These are phyloP conservation scores for Palythoa grandis DNA, from an alignment of 92 coral and sea anemone species.

Conservation along the genomic window DNA sequence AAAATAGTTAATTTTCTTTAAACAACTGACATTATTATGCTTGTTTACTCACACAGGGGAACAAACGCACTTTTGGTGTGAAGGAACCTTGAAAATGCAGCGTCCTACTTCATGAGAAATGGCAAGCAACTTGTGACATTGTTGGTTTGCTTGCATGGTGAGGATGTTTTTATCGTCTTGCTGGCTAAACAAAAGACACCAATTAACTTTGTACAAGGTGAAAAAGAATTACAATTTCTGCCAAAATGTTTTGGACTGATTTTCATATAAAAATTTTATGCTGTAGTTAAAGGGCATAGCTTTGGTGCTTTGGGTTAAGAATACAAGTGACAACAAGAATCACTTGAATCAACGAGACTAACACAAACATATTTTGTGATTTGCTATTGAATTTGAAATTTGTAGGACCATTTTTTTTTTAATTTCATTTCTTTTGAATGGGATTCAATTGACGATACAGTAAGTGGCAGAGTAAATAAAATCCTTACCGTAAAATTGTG, in stretches of 20 bases:
- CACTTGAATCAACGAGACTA: not conserved
- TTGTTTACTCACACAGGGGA: conserved; percentile 66
- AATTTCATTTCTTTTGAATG: not conserved
- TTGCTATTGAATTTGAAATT: not conserved
- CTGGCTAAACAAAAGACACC: not conserved
- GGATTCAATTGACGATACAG: conserved; percentile 23
- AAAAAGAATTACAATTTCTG: not conserved
- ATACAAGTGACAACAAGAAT: not conserved
- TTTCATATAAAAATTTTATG: conserved; percentile 4
- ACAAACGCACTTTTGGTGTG: conserved; percentile 95
- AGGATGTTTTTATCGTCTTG: not conserved
- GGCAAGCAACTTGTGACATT: not conserved
- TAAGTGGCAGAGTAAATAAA: conserved; percentile 34
- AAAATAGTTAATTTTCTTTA: too few species aligned
- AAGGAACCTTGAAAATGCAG: conserved; percentile 78
- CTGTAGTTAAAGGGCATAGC: not conserved
- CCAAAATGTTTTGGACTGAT: conserved; percentile 5
- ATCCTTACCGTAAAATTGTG: conserved; percentile 3
- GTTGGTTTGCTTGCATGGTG: not conserved
- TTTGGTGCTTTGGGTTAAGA: not conserved
- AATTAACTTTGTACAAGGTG: conserved; percentile 6
- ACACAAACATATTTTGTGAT: conserved; percentile 13
- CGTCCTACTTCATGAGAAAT: not conserved
- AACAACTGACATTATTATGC: not conserved
- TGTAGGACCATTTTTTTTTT: not conserved